Evolutionary conservation across 2,113 vertebrate species (phyloP).

Genomic region (Asarcornis scutulata): DNA sequence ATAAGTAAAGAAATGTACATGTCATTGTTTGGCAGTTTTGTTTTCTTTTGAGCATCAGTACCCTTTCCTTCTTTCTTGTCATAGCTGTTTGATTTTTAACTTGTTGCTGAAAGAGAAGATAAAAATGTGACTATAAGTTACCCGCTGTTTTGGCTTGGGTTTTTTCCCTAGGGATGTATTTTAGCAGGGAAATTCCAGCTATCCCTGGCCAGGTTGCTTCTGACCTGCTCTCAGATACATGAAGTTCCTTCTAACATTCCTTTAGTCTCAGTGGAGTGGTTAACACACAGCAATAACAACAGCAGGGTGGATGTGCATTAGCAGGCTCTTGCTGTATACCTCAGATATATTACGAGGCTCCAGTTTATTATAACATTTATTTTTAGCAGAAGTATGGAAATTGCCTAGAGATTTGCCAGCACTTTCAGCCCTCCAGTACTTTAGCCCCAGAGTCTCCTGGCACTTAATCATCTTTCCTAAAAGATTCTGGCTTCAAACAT

Average conservation of each 20-base stretch:
- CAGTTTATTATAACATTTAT: constrained; percentile 24
- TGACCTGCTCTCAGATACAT: not conserved
- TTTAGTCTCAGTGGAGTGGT: not conserved
- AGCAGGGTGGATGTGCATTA: not conserved
- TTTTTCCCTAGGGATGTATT: not conserved
- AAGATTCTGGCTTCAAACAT: constrained; percentile 44
- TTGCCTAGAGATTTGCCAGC: not conserved
- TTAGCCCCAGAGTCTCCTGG: constrained; percentile 44
- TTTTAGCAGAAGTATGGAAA: constrained; percentile 62
- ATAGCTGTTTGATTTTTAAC: not conserved
- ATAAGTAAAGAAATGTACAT: not conserved
- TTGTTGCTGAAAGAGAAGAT: not conserved
- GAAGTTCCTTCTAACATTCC: not conserved
- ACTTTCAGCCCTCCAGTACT: constrained; percentile 7
- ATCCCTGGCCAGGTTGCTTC: not conserved
- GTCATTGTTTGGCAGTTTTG: not conserved
- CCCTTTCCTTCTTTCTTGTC: not conserved
- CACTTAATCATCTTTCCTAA: constrained; percentile 63
- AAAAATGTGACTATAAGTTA: not conserved
- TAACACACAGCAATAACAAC: not conserved
- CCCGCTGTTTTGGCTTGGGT: not conserved
- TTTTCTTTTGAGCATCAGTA: not conserved
- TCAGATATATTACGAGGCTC: not conserved
- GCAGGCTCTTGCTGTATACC: not conserved
- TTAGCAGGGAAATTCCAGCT: constrained; percentile 14